phyloP scores from a whole-genome alignment of 1,140 invertebrate species.

The Hyphantria cunea region DNA sequence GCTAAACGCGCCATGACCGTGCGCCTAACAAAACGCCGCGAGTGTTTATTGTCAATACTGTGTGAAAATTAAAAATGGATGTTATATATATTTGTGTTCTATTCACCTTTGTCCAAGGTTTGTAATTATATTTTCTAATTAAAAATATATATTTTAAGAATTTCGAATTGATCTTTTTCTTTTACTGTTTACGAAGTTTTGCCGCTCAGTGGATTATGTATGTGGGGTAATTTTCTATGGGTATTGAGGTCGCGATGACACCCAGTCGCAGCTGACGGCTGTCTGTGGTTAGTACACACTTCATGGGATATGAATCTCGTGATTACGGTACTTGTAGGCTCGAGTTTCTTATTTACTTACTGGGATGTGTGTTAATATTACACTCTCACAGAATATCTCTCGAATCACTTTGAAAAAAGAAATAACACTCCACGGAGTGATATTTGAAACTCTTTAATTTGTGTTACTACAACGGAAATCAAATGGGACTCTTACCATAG shows the following conservation, averaged over 20 bases:
- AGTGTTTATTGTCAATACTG: slow-evolving; percentile 46
- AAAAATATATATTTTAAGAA: neutral
- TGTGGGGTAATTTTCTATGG: slow-evolving; percentile 31
- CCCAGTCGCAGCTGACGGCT: slow-evolving; percentile 22
- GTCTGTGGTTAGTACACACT: slow-evolving; percentile 20
- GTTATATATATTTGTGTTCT: slow-evolving; percentile 51
- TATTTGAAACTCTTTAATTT: too few species aligned
- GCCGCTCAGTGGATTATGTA: slow-evolving; percentile 24
- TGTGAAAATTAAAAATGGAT: slow-evolving; percentile 62
- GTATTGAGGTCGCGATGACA: slow-evolving; percentile 21
- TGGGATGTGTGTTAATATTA: slow-evolving; percentile 9
- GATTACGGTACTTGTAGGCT: slow-evolving; percentile 20
- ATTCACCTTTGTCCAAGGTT: slow-evolving; percentile 51
- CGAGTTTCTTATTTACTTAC: slow-evolving; percentile 20
- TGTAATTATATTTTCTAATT: slow-evolving; percentile 10
- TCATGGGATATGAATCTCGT: slow-evolving; percentile 20
- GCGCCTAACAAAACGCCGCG: slow-evolving; percentile 48
- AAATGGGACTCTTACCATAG: too few species aligned
- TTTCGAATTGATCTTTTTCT: slow-evolving; percentile 16
- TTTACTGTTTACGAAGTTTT: slow-evolving; percentile 25
- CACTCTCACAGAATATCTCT: neutral
- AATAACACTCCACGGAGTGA: too few species aligned
- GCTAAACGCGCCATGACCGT: slow-evolving; percentile 52
- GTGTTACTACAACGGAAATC: too few species aligned
- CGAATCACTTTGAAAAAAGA: neutral